Evolutionary conservation across 2,797 vertebrate species (phyloP).

Genomic region (Clarias platycephalus): DNA sequence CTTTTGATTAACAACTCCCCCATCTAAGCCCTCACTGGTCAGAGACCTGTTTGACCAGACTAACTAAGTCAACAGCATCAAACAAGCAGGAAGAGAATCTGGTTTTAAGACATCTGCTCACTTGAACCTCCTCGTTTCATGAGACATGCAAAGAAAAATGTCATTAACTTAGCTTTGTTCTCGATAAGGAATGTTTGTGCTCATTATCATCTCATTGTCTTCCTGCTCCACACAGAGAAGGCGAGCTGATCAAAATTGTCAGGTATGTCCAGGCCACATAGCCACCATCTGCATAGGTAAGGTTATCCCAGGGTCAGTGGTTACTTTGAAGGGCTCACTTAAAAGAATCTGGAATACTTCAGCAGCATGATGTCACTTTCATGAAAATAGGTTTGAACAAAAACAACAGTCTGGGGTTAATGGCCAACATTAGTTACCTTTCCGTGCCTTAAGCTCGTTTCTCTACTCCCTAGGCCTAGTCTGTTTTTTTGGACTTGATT

Average conservation of each 20-base stretch:
- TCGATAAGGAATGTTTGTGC: slow-evolving; percentile 32
- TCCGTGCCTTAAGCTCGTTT: slow-evolving; percentile 51
- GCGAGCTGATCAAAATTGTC: slow-evolving; percentile 18
- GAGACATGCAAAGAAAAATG: slow-evolving; percentile 38
- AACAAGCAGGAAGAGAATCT: neutral
- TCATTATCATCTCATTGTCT: slow-evolving; percentile 41
- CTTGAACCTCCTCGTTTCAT: slow-evolving; percentile 14
- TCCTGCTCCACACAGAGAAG: slow-evolving; percentile 18
- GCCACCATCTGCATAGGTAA: slow-evolving; percentile 43
- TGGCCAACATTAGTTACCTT: slow-evolving; percentile 55
- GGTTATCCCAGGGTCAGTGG: slow-evolving; percentile 39
- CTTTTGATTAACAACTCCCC: neutral
- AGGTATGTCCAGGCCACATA: slow-evolving; percentile 25
- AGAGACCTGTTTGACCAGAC: neutral
- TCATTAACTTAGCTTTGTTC: slow-evolving; percentile 38
- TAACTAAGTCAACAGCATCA: neutral
- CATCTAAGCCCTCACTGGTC: neutral
- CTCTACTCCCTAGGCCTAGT: slow-evolving; percentile 14
- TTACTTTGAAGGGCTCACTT: slow-evolving; percentile 53
- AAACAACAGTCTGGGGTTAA: slow-evolving; percentile 55
- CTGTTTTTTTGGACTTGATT: slow-evolving; percentile 37
- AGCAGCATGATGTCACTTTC: slow-evolving; percentile 58
- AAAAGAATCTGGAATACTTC: slow-evolving; percentile 43
- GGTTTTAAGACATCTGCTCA: slow-evolving; percentile 31
- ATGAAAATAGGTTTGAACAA: slow-evolving; percentile 53